A percentile compares a stretch with the other conserved stretches of the same genome.
These are phyloP conservation scores for Heterotis niloticus DNA, from an alignment of 2,113 vertebrate species.

Conservation along the genomic window DNA sequence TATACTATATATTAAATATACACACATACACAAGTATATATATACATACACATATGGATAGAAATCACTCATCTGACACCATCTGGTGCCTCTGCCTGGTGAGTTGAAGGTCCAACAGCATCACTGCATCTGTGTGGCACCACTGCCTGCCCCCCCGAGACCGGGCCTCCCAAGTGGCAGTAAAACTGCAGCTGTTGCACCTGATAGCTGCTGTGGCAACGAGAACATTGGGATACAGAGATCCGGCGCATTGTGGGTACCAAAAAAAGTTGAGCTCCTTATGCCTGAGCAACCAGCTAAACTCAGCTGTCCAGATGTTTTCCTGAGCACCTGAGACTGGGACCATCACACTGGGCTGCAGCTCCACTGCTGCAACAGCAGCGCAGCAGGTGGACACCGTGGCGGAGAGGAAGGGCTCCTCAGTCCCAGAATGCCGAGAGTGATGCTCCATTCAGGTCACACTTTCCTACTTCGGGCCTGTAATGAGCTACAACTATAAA, in stretches of 20 bases:
- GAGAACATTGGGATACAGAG: background rate
- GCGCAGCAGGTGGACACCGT: no score
- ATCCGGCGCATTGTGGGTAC: no score
- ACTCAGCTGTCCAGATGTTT: background rate
- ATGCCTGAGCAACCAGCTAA: background rate
- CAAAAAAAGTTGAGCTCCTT: no score
- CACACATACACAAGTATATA: slow-evolving; percentile 62
- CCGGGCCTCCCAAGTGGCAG: slow-evolving; percentile 5
- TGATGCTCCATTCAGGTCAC: background rate
- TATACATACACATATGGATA: slow-evolving; percentile 53
- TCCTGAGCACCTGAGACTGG: background rate
- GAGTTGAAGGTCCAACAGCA: background rate
- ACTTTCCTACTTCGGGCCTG: background rate
- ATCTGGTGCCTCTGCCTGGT: slow-evolving; percentile 25
- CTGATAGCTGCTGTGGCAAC: background rate
- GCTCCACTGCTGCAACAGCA: no score
- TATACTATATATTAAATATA: slow-evolving; percentile 62
- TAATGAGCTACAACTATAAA: slow-evolving; percentile 32
- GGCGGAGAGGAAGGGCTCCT: background rate
- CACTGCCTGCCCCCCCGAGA: background rate
- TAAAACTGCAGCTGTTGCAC: background rate
- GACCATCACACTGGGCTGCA: background rate
- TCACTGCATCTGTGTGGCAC: background rate
- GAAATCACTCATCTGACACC: slow-evolving; percentile 48
- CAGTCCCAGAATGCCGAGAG: background rate